Evolutionary conservation across 2,113 vertebrate genomes (phyloP).

Genomic region (Benthochromis sp.): DNA sequence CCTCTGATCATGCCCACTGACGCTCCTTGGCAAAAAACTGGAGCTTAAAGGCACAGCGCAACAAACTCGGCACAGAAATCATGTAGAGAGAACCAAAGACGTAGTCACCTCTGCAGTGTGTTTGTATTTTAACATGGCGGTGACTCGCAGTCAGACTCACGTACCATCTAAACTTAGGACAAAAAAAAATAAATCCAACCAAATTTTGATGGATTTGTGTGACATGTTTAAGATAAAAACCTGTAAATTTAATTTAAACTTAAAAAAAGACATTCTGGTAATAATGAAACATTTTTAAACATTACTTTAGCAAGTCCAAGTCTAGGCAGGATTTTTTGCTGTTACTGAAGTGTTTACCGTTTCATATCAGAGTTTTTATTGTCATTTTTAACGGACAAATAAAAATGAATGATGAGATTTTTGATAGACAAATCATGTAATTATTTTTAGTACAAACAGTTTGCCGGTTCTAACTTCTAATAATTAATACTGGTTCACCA

Average conservation of each 20-base stretch:
- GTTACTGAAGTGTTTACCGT: neutral
- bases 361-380: neutral
- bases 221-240: neutral
- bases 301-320: neutral
- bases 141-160: neutral
- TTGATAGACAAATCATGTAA: neutral
- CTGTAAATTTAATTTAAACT: neutral
- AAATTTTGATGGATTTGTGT: neutral
- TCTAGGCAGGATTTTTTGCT: neutral
- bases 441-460: neutral
- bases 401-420: neutral
- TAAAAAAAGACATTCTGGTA: neutral
- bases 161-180: neutral
- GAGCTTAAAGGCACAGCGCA: neutral
- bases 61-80: neutral
- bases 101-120: neutral
- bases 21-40: neutral
- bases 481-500: neutral
- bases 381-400: neutral
- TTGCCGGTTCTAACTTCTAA: neutral
- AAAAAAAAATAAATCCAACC: neutral
- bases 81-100: neutral
- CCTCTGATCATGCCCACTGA: constrained; percentile 71
- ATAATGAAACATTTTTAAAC: neutral
- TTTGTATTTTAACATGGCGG: neutral